A percentile compares a stretch with the other conserved stretches of the same genome.
phyloP scores from a whole-genome alignment of 1,140 invertebrate genomes.

The Drosophila aff. region DNA sequence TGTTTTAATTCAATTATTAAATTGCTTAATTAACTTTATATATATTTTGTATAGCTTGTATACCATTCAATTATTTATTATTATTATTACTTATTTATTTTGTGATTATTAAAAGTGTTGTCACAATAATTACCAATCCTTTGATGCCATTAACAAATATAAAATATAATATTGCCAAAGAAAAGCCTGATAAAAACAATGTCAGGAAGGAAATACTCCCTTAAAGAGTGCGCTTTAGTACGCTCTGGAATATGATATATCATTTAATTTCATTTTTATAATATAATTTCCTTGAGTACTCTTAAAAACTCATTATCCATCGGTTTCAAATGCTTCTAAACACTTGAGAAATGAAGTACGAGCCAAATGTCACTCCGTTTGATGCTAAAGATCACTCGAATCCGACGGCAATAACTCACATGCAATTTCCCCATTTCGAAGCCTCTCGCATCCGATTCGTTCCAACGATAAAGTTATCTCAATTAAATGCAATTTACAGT shows the following conservation, averaged over 20 bases:
- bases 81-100: too few species aligned
- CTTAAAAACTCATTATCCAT: not conserved
- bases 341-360: not conserved
- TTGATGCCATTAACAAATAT: not conserved
- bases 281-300: not conserved
- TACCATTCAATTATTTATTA: not conserved
- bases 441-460: conserved; percentile 16
- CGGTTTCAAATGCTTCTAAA: conserved; percentile 17
- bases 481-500: conserved; percentile 54
- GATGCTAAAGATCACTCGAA: conserved; percentile 28
- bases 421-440: conserved; percentile 69
- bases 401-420: conserved; percentile 53
- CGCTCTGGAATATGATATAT: not conserved
- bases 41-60: not conserved
- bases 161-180: not conserved
- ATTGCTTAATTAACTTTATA: not conserved
- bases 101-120: not conserved
- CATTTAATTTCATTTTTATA: too few species aligned
- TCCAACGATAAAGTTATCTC: conserved; percentile 25
- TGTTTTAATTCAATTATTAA: not conserved
- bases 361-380: conserved; percentile 17
- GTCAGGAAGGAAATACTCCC: not conserved
- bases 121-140: not conserved
- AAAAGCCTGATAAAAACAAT: not conserved
- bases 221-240: too few species aligned